phyloP scores from a whole-genome alignment of 2,888 invertebrate genomes.

The Tetrapedia diversipes region DNA sequence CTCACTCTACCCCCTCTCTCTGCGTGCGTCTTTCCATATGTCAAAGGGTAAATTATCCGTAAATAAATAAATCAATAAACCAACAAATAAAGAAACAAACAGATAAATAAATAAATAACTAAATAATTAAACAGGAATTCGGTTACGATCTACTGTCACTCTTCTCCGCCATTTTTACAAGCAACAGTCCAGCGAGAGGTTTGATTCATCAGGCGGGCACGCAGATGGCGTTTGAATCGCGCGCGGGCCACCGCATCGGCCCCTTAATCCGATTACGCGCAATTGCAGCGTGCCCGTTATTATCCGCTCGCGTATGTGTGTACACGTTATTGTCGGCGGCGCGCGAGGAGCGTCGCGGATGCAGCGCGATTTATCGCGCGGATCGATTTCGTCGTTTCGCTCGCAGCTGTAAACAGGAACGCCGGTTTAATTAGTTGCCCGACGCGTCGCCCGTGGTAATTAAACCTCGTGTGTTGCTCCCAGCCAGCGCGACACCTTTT shows the following conservation, averaged over 20 bases:
- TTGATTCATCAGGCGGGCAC: constrained; percentile 21
- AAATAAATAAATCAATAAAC: too few species aligned
- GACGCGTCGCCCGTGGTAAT: constrained; percentile 38
- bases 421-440: constrained; percentile 50
- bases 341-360: constrained; percentile 6
- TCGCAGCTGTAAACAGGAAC: constrained; percentile 46
- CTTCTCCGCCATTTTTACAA: too few species aligned
- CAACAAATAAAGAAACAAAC: too few species aligned
- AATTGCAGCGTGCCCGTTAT: constrained; percentile 46
- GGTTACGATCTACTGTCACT: too few species aligned
- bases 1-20: too few species aligned
- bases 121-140: too few species aligned
- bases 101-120: too few species aligned
- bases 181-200: not conserved
- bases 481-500: not conserved
- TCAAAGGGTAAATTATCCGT: too few species aligned
- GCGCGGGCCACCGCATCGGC: constrained; percentile 37
- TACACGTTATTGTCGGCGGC: constrained; percentile 40
- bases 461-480: constrained; percentile 33
- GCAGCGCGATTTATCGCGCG: constrained; percentile 41
- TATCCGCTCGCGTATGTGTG: constrained; percentile 46
- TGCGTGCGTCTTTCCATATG: too few species aligned
- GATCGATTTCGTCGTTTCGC: constrained; percentile 42
- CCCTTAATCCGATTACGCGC: constrained; percentile 63
- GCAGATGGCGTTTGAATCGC: constrained; percentile 39